Percentiles rank a stretch among this genome's conserved stretches.
phyloP scores from a whole-genome alignment of 2,888 invertebrate genomes.

The Stenodema calcarata region DNA sequence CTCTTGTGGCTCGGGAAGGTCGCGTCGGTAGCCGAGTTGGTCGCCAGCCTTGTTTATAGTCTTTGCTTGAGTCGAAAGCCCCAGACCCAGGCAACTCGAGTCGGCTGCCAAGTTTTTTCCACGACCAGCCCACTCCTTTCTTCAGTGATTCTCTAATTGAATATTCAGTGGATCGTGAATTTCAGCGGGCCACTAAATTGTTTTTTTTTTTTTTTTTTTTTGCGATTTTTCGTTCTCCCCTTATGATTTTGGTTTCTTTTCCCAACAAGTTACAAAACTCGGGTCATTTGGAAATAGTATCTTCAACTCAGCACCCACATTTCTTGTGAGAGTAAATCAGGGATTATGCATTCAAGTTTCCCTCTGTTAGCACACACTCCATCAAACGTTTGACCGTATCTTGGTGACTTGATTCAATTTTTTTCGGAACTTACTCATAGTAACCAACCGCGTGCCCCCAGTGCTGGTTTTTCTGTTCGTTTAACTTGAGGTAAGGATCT shows the following conservation, averaged over 20 bases:
- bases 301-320: too few species aligned
- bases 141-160: neutral
- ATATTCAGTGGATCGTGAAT: slow-evolving; percentile 36
- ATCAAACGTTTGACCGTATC: too few species aligned
- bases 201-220: too few species aligned
- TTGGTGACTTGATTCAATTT: too few species aligned
- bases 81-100: neutral
- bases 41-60: neutral
- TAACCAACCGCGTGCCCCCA: too few species aligned
- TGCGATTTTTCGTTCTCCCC: neutral
- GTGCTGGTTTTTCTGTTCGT: too few species aligned
- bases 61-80: neutral
- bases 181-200: neutral
- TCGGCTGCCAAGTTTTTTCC: neutral
- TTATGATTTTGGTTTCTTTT: neutral
- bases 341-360: too few species aligned
- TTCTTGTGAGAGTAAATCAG: too few species aligned
- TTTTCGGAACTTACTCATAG: too few species aligned
- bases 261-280: slow-evolving; percentile 10
- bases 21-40: neutral
- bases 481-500: too few species aligned
- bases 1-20: neutral
- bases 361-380: too few species aligned
- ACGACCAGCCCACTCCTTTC: neutral
- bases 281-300: too few species aligned